A percentile compares a stretch with the other conserved stretches of the same genome.
Evolutionary conservation across 1,140 invertebrate genomes (phyloP).

Genomic region (Rhagoletis zephyria): DNA sequence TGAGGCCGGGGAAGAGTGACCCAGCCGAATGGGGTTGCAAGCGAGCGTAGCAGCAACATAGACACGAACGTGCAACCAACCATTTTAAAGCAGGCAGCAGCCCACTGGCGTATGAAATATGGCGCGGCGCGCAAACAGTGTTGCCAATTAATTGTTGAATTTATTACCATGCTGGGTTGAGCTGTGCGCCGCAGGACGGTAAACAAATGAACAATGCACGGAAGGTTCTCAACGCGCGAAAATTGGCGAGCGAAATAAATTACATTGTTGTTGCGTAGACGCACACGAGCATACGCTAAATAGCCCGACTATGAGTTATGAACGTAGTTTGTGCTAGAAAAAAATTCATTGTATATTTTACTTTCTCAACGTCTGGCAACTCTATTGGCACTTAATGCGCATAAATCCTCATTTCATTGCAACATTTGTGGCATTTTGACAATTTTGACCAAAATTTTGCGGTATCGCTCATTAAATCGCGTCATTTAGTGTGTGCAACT

Average conservation of each 20-base stretch:
- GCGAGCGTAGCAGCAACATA: neutral
- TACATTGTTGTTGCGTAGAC: neutral
- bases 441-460: slow-evolving; percentile 51
- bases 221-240: neutral
- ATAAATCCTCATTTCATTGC: slow-evolving; percentile 46
- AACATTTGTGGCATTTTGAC: slow-evolving; percentile 47
- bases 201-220: slow-evolving; percentile 19
- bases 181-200: neutral
- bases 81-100: neutral
- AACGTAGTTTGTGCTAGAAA: neutral
- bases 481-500: neutral
- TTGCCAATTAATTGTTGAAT: slow-evolving; percentile 51
- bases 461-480: slow-evolving; percentile 47
- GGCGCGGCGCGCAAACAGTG: slow-evolving; percentile 15
- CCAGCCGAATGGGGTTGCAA: too few relatives aligned
- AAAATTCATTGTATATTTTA: too few relatives aligned
- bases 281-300: too few relatives aligned
- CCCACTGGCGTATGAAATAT: neutral
- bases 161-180: slow-evolving; percentile 20
- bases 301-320: too few relatives aligned
- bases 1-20: too few relatives aligned
- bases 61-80: neutral
- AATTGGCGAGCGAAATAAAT: slow-evolving; percentile 15
- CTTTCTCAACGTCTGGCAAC: neutral
- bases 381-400: slow-evolving; percentile 30